Evolutionary conservation across 2,113 vertebrate species (phyloP), one percentile per base, ranked within the genome.

Genomic region (Trachemys scripta): DNA sequence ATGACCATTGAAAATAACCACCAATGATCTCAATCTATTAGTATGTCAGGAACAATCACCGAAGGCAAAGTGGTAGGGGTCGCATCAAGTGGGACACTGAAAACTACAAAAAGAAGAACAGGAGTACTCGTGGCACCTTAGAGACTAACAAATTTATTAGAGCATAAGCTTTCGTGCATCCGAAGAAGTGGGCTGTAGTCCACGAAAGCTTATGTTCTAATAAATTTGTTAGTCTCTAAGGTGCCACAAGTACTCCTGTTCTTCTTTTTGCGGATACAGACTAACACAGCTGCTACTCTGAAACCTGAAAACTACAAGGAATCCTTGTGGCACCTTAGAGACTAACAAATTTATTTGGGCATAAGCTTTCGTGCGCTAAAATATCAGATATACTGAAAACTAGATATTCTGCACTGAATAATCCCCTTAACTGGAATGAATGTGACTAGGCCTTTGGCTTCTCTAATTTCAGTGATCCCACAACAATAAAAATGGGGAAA

Each of bases 391-490:
- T 50, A 89, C 89, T 95, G 85, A 86, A 72, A 86, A 5, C 27
- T 2, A 92, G 97, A 94, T 90, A 95, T 95, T 84, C 84, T 94
- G 78, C 88, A 89, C 84, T 80, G 84, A 95, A 47, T 87, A 97
- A 92, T 59, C 25, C 57, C 92, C 93, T 88, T 90, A 72, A 24
- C 53, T 59, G 69, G 49, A 84, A 79, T 89, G 80, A 82, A 76
- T 95, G 50, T 65, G 93, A 72, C 78, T 47, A 11, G 95, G 62
- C 50, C 82, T 94, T 95, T 94, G 88, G 49, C 76, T 86, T 59
- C 94, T 94, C 93, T 95, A 96, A 96, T 93, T 94, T 78, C 89
- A 91, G 17, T 8, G 80, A n/a, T 53, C 91, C 81, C 80, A 22
- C 81, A 90, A 84, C 93, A 94, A 86, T 91, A 80, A 92, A 93